Percentiles rank a stretch among this genome's conserved stretches.
These are phyloP conservation scores for Campodea augens DNA, from an alignment of 1,140 invertebrate genomes.

Conservation along the genomic window DNA sequence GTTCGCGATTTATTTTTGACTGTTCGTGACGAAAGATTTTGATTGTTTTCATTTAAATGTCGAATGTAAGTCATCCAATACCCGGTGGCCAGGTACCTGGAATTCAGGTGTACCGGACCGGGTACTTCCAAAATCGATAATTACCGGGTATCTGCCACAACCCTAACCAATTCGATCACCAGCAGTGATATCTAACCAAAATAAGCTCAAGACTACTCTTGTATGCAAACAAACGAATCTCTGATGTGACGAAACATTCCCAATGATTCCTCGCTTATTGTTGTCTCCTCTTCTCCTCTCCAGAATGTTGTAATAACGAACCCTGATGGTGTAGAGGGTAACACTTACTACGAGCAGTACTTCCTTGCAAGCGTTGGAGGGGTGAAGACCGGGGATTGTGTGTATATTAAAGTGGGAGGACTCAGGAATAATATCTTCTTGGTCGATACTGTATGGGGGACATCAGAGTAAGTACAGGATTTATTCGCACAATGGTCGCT, in stretches of 20 bases:
- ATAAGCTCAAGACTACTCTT: no score
- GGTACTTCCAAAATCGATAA: no score
- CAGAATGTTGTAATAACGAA: conserved; percentile 53
- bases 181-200: no score
- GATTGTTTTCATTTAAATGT: no score
- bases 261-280: conserved; percentile 9
- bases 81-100: no score
- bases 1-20: no score
- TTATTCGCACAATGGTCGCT: not conserved
- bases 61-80: no score
- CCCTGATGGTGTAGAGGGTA: conserved; percentile 41
- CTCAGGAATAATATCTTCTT: conserved; percentile 77
- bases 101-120: no score
- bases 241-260: not conserved
- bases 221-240: no score
- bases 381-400: conserved; percentile 80
- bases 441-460: conserved; percentile 85
- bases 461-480: conserved; percentile 44
- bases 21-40: no score
- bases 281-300: conserved; percentile 18
- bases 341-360: conserved; percentile 81
- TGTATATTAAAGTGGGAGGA: conserved; percentile 73
- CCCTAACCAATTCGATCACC: no score
- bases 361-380: conserved; percentile 54
- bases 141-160: no score